phyloP scores from a whole-genome alignment of 2,888 invertebrate genomes.

The Eristalis intricaria region DNA sequence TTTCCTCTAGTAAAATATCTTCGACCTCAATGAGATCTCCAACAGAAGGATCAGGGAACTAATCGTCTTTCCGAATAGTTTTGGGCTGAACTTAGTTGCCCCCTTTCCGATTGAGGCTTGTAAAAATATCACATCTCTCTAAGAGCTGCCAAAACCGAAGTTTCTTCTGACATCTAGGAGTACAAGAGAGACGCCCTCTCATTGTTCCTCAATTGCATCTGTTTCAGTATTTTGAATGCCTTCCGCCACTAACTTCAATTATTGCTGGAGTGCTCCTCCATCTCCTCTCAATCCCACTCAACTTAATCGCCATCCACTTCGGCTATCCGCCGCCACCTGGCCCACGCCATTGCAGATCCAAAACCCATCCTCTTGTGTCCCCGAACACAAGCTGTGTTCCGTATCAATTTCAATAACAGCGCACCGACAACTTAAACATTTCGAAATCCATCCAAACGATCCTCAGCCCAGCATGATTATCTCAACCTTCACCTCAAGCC shows the following conservation, averaged over 20 bases:
- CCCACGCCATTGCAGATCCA: neutral
- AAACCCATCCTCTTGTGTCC: neutral
- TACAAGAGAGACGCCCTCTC: neutral
- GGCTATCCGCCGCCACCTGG: neutral
- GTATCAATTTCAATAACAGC: neutral
- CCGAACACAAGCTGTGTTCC: neutral
- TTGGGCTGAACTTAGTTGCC: no score
- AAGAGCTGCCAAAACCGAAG: no score
- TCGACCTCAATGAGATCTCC: no score
- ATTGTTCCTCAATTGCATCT: neutral
- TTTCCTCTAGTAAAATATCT: no score
- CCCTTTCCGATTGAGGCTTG: no score
- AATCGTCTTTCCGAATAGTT: no score
- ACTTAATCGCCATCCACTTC: neutral
- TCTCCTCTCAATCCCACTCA: neutral
- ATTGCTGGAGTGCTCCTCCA: neutral
- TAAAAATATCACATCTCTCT: no score
- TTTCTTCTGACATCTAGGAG: neutral
- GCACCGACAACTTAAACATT: neutral
- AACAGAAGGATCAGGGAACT: no score
- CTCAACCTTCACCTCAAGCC: neutral
- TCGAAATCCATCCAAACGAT: neutral
- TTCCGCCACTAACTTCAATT: neutral
- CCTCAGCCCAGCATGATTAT: neutral
- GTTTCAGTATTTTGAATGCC: neutral